Evolutionary conservation across 2,113 vertebrate species (phyloP).

Genomic region (Zapornia atra): DNA sequence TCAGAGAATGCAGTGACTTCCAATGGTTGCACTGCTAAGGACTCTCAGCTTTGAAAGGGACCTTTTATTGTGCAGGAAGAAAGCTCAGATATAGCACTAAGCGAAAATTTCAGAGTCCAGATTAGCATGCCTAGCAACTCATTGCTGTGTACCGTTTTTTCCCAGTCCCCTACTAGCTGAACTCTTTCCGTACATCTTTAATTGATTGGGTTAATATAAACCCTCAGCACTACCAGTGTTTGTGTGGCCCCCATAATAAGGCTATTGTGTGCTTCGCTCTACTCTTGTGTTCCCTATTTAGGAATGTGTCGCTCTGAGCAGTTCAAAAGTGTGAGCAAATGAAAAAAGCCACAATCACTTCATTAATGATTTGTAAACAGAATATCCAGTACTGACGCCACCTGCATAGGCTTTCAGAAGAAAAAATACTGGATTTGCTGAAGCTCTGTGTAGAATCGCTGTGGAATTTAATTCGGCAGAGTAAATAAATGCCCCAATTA

Average conservation of each 20-base stretch:
- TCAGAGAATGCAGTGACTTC: conserved; percentile 79
- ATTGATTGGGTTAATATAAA: conserved; percentile 81
- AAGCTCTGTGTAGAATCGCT: conserved; percentile 41
- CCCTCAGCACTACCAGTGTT: conserved; percentile 63
- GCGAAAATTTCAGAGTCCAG: conserved; percentile 67
- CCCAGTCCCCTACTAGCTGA: conserved; percentile 68
- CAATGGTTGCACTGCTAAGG: conserved; percentile 52
- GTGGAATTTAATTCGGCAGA: conserved; percentile 45
- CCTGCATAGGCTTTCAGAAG: conserved; percentile 61
- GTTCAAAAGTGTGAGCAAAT: conserved; percentile 75
- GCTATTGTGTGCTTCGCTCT: conserved; percentile 70
- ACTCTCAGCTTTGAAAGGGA: conserved; percentile 75
- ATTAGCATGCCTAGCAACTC: conserved; percentile 77
- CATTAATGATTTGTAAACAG: conserved; percentile 81
- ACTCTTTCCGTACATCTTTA: conserved; percentile 71
- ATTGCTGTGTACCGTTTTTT: conserved; percentile 62
- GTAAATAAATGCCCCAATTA: conserved; percentile 56
- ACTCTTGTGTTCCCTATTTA: conserved; percentile 71
- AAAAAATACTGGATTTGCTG: conserved; percentile 60
- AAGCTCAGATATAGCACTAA: conserved; percentile 62
- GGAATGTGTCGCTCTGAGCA: conserved; percentile 69
- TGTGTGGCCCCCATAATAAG: conserved; percentile 75
- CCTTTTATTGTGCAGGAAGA: conserved; percentile 80
- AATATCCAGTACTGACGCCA: conserved; percentile 60
- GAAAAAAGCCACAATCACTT: conserved; percentile 75